Evolutionary conservation across 2,113 vertebrate species (phyloP), one percentile per base, ranked within the genome.

Genomic region (Arothron firmamentum): DNA sequence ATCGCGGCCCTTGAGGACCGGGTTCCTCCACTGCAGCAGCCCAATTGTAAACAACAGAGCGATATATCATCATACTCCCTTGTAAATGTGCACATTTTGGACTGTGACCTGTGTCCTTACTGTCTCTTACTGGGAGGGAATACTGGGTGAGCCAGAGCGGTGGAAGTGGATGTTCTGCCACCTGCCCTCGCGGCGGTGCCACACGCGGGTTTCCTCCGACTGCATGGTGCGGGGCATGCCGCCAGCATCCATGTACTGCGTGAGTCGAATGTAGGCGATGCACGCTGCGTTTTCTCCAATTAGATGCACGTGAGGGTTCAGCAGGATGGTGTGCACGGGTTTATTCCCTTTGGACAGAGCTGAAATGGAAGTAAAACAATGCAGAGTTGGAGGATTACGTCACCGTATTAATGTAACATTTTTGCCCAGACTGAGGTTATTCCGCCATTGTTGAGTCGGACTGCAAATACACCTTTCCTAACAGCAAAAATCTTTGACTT

Each of bases 121-220:
- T 58, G 61, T 62, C 55, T 76, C 92, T 93, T 93, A 98, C 93
- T 95, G 96, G 87, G 92, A 91, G 49, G 96, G 95, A 62, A 96
- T 91, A 46, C 93, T 96, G 55, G 95, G 96, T 1, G 96, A 94
- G 70, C 96, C 96, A 3, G 96, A 99, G 80, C 96, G 95, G 71
- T 99, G 96, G 79, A 97, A 98, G 84, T 99, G 96, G 74, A 99
- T 95, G 42, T 98, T 99, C 88, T 98, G 96, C 96, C 96, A 99
- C 74, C 98, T 99, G 17, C 95, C 95, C 4, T 99, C 96, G 0
- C 95, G 94, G 65, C 96, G 95, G 76, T 98, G 96, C 96, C 96
- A 98, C 72, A 98, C 96, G 0, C 96, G 93, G 0, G 96, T 99
- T 77, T 99, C 96, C 87, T 99, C 96, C 0, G 96, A 96, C 84